Percentiles rank a stretch among this genome's conserved stretches.
Conservation (phyloP, 2,113 vertebrate species). For the Leptodactylus fuscus region DNA sequence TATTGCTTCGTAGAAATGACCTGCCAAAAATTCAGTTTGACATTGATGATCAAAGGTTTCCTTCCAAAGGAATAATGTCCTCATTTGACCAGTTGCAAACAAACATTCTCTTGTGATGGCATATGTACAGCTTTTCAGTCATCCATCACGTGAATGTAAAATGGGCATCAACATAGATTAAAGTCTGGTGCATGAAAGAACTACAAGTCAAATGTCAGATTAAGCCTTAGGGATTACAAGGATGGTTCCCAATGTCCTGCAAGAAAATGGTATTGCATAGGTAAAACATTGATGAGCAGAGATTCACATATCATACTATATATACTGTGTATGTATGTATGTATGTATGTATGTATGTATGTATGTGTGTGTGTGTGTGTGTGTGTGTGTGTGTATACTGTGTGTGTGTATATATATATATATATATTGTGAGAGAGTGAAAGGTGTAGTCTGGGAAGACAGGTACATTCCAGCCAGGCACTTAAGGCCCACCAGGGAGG, state of each 20-base stretch:
- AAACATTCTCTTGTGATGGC: constrained; percentile 36
- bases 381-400: too few species aligned
- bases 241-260: background rate
- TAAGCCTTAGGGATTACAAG: background rate
- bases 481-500: too few species aligned
- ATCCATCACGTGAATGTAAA: constrained; percentile 16
- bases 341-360: too few species aligned
- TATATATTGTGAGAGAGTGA: too few species aligned
- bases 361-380: too few species aligned
- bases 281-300: background rate
- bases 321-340: too few species aligned
- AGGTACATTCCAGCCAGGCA: too few species aligned
- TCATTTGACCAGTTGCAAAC: constrained; percentile 39
- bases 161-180: background rate
- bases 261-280: background rate
- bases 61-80: constrained; percentile 37
- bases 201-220: background rate
- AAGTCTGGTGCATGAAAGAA: background rate
- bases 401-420: too few species aligned
- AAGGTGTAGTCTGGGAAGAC: too few species aligned
- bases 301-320: too few species aligned
- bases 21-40: constrained; percentile 58
- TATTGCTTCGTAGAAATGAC: constrained; percentile 53
- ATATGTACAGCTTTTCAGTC: background rate
- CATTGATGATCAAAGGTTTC: constrained; percentile 30